phyloP scores from a whole-genome alignment of 1,140 invertebrate genomes.

The Megathymus violae region DNA sequence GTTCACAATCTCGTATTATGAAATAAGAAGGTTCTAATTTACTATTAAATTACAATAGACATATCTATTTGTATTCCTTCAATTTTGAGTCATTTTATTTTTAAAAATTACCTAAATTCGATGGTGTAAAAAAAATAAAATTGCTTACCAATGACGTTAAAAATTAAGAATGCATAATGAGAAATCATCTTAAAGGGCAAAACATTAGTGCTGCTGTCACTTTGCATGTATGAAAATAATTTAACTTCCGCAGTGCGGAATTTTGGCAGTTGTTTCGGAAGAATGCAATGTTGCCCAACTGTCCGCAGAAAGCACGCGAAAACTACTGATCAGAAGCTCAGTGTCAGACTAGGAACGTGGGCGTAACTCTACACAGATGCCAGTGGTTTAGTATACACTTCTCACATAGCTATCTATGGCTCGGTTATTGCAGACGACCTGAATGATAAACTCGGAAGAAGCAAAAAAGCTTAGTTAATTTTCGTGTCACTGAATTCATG shows the following conservation, averaged over 20 bases:
- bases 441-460: too few species aligned
- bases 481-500: too few species aligned
- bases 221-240: constrained; percentile 20
- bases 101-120: too few species aligned
- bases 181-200: constrained; percentile 54
- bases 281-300: constrained; percentile 44
- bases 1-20: too few species aligned
- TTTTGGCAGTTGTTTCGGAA: constrained; percentile 6
- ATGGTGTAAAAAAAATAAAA: too few species aligned
- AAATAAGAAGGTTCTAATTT: too few species aligned
- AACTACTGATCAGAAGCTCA: constrained; percentile 54
- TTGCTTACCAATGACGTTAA: constrained; percentile 59
- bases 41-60: too few species aligned
- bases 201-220: constrained; percentile 48
- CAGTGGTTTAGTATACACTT: constrained; percentile 43
- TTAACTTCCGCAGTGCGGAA: constrained; percentile 6
- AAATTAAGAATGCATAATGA: constrained; percentile 46
- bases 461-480: too few species aligned
- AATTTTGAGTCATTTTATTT: too few species aligned
- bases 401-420: constrained; percentile 20
- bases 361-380: constrained; percentile 48
- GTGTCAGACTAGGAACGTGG: constrained; percentile 44
- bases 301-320: constrained; percentile 63
- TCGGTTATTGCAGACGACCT: background rate
- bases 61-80: too few species aligned